Percentiles rank a stretch among this genome's conserved stretches.
Conservation (phyloP, 2,113 vertebrate species). For the Ciconia stormi region DNA sequence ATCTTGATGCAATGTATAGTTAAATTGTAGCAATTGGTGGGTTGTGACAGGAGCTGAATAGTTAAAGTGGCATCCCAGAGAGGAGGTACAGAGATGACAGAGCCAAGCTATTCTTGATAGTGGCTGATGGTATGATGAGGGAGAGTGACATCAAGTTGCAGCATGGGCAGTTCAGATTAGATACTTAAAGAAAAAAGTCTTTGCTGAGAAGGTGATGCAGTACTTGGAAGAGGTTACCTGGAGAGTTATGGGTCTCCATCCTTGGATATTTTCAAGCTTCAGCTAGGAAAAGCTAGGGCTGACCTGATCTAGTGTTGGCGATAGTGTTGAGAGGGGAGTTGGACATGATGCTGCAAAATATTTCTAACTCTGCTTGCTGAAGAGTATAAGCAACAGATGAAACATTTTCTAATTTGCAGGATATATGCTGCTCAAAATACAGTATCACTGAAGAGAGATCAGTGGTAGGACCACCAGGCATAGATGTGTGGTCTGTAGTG, state of each 20-base stretch:
- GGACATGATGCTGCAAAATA: not conserved
- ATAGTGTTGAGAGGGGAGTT: not conserved
- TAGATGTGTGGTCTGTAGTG: not conserved
- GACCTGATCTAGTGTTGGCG: not conserved
- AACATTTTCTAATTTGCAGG: not conserved
- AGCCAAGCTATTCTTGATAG: not conserved
- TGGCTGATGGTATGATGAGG: not conserved
- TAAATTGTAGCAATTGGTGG: no score
- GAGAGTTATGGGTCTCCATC: not conserved
- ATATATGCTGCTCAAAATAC: not conserved
- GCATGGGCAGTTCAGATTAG: not conserved
- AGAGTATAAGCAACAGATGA: not conserved
- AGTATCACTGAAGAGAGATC: accelerated
- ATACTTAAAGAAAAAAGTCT: not conserved
- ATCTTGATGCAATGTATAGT: no score
- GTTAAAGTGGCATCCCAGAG: not conserved
- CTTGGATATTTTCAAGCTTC: not conserved
- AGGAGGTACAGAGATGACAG: not conserved
- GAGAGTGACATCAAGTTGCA: not conserved
- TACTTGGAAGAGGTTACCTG: not conserved
- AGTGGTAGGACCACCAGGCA: not conserved
- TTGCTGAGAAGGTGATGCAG: not conserved
- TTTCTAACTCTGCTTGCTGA: not conserved
- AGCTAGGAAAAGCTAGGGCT: not conserved
- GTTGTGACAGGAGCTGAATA: no score